These are phyloP conservation scores for Nesospiza acunhae DNA, from an alignment of 2,113 vertebrate genomes.

Conservation along the genomic window DNA sequence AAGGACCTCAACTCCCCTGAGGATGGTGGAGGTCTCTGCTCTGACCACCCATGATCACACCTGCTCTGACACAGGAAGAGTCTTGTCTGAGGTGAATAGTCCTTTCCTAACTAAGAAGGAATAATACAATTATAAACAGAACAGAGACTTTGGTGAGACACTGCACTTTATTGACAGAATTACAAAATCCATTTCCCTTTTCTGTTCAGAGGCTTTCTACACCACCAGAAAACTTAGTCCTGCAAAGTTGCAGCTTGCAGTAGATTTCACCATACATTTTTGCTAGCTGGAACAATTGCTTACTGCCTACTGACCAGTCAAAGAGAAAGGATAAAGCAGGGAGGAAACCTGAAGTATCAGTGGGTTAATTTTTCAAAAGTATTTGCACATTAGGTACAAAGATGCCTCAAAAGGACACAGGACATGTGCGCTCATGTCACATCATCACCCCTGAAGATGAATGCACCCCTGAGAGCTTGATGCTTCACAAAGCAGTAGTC, in stretches of 20 bases:
- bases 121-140: not conserved
- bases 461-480: not conserved
- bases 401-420: not conserved
- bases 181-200: not conserved
- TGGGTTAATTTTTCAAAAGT: not conserved
- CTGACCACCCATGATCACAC: rapidly evolving
- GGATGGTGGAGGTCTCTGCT: not conserved
- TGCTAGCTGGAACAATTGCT: not conserved
- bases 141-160: not conserved
- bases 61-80: not conserved
- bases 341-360: not conserved
- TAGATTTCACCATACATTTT: not conserved
- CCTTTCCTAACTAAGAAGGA: not conserved
- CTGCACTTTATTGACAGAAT: not conserved
- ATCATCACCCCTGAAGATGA: not conserved
- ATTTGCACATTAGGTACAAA: not conserved
- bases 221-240: not conserved
- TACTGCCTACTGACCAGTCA: not conserved
- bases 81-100: not conserved
- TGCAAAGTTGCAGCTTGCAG: not conserved
- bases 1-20: not conserved
- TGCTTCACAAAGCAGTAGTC: not conserved
- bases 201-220: not conserved
- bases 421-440: not conserved
- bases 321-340: not conserved